Base-by-base conservation (phyloP, 2,888 invertebrate genomes). In the Drosophila lacicola region DNA sequence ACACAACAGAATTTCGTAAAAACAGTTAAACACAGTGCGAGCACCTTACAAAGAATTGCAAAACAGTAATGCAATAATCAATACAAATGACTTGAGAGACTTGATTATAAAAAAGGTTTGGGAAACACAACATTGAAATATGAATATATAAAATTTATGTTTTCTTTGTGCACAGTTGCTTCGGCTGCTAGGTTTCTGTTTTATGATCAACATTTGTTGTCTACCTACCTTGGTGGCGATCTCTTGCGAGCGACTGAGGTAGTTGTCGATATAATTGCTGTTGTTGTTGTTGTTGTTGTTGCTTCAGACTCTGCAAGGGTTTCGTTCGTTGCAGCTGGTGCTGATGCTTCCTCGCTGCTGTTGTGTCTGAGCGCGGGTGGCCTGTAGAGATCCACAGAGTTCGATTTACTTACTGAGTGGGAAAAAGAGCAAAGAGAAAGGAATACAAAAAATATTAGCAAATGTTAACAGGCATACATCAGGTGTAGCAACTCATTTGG, bases 361-460 rank as follows among this genome's bases (percentile, higher is more conserved):
- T 75, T 80, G 61, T 89, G 89, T 69, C 94, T 92, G 44, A 93
- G 92, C 47, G 94, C 93, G 63, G 94, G 94, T 69, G 94, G 94
- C 74, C 93, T 91, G 83, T 94, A 94, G 57, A 94, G 92, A 81
- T 93, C 93, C 60, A 93, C 92, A 47, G 93, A 90, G 72, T 90
- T 89, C 46, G 90, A 88, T 84, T 91, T 91, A 70, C 80, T 83
- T 62, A 90, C 91, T 91, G 63, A 33, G 10, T 11, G 49, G 25
- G 51, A 62, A 37, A 17, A 6, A 45, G 14, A 50, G 17, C 14
- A 50, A 44, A 67, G 39, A 36, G 61, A 37, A 58, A 63, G 50
- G 44, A 66, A 44, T 51, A 29, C 19, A 51, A 56, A 21, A 50
- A 45, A 49, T 63, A 70, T 85, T 76, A 67, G 65, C 80, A 72